A percentile compares a stretch with the other conserved stretches of the same genome.
phyloP scores from a whole-genome alignment of 2,888 invertebrate genomes.

The Nomada fabriciana region DNA sequence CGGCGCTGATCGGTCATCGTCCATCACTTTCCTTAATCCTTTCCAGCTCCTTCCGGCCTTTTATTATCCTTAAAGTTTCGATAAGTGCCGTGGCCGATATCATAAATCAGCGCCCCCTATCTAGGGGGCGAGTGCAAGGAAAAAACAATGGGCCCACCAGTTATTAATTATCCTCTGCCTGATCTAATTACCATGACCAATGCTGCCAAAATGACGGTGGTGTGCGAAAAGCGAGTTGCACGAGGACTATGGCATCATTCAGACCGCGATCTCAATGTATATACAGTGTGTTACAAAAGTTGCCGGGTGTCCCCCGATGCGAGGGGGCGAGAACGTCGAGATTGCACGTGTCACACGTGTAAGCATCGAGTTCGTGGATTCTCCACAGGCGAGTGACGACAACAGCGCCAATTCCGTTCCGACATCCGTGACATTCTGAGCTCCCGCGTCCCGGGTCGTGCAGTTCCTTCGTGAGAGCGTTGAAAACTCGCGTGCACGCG shows the following conservation, averaged over 20 bases:
- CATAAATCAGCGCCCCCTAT: slow-evolving; percentile 76
- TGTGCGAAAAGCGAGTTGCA: too few species aligned
- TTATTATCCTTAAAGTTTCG: slow-evolving; percentile 80
- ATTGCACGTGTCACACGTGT: too few species aligned
- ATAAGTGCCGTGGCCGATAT: slow-evolving; percentile 80
- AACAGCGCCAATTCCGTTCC: slow-evolving; percentile 4
- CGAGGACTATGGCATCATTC: too few species aligned
- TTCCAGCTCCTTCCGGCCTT: slow-evolving; percentile 71
- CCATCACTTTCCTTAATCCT: slow-evolving; percentile 78
- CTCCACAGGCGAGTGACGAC: not conserved
- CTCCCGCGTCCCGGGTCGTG: not conserved
- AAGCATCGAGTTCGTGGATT: not conserved
- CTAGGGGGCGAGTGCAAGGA: slow-evolving; percentile 55
- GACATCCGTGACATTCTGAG: slow-evolving; percentile 11
- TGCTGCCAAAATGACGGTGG: not conserved
- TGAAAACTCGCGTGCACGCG: slow-evolving; percentile 11
- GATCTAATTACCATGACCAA: slow-evolving; percentile 53
- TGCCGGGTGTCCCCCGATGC: too few species aligned
- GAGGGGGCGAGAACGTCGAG: too few species aligned
- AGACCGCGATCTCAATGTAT: too few species aligned
- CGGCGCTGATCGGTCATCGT: slow-evolving; percentile 83
- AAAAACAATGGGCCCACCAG: slow-evolving; percentile 49
- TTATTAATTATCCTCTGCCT: slow-evolving; percentile 58
- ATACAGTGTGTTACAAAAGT: too few species aligned
- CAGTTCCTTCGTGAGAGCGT: slow-evolving; percentile 8